Conservation (phyloP, 2,113 vertebrate species). For the Bubo blakistoni region DNA sequence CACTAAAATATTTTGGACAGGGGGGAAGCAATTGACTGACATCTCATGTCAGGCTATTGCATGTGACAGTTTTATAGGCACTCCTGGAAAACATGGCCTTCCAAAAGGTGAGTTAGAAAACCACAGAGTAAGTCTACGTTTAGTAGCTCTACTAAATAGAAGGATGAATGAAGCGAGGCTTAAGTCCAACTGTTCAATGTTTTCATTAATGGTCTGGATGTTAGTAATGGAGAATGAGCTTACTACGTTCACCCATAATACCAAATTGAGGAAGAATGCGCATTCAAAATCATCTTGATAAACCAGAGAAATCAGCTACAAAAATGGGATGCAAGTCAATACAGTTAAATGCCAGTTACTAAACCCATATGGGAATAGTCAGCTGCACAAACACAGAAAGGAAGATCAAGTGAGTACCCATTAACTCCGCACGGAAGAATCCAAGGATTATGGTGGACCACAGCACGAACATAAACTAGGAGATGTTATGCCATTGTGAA, state of each 20-base stretch:
- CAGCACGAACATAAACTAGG: neutral
- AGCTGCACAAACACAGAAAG: neutral
- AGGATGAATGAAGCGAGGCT: neutral
- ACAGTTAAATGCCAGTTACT: neutral
- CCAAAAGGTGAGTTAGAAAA: neutral
- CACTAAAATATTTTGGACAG: neutral
- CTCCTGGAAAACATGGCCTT: neutral
- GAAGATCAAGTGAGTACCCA: neutral
- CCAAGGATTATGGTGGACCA: neutral
- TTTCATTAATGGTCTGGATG: neutral
- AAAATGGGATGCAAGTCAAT: neutral
- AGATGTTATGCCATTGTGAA: neutral
- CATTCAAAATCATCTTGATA: neutral
- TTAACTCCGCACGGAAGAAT: neutral
- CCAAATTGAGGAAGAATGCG: neutral
- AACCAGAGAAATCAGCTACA: neutral
- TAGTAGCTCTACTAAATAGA: neutral
- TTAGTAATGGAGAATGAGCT: neutral
- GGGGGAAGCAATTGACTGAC: neutral
- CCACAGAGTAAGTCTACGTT: neutral
- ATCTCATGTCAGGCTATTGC: neutral
- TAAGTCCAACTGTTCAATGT: neutral
- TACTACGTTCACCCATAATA: neutral
- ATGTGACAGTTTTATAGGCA: neutral
- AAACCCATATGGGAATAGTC: neutral